Conservation (phyloP, 2,113 vertebrate genomes). For the Tetrao urogallus region DNA sequence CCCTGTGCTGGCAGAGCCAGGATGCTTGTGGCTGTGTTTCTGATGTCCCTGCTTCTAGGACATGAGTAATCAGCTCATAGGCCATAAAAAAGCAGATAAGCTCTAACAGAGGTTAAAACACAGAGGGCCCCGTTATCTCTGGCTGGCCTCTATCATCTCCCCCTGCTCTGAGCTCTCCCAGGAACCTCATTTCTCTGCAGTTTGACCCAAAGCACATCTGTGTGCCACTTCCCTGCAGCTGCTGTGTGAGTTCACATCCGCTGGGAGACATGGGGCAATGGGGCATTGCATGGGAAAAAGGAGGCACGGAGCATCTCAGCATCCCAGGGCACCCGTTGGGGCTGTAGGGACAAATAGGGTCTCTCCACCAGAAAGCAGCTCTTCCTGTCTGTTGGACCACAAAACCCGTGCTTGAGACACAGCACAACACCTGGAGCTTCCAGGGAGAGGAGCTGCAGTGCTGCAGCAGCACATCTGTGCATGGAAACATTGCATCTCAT, state of each 20-base stretch:
- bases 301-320: neutral
- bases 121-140: neutral
- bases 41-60: neutral
- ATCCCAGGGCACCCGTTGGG: fast-evolving
- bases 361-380: neutral
- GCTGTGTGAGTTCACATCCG: neutral
- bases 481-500: neutral
- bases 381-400: conserved; percentile 70
- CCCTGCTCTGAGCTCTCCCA: neutral
- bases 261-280: neutral
- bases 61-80: neutral
- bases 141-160: neutral
- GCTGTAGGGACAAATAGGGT: neutral
- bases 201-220: neutral
- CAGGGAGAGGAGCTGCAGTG: neutral
- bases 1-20: neutral
- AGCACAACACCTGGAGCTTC: conserved; percentile 28
- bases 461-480: neutral
- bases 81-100: neutral
- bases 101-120: neutral
- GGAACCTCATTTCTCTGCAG: neutral
- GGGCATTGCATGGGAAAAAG: neutral
- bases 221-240: fast-evolving
- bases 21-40: neutral
- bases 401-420: neutral